Conservation (phyloP, 2,888 invertebrate genomes). For the Quadroppia sp. region DNA sequence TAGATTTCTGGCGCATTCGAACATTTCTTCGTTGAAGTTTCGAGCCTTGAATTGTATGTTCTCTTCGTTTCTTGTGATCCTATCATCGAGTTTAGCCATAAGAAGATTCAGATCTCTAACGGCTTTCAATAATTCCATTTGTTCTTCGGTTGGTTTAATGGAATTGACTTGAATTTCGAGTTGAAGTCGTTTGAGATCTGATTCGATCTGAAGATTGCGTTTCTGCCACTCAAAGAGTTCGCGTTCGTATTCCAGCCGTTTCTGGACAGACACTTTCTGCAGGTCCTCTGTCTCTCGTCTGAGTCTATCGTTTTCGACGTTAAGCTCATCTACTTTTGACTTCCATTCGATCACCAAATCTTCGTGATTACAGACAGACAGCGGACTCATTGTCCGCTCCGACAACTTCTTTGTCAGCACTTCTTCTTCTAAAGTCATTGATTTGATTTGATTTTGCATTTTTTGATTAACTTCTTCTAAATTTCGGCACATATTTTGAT, state of each 20-base stretch:
- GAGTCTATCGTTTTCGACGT: neutral
- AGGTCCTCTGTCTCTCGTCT: neutral
- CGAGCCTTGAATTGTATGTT: neutral
- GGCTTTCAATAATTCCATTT: neutral
- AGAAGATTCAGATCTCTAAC: slow-evolving; percentile 16
- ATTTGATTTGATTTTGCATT: slow-evolving; percentile 15
- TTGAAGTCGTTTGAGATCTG: neutral
- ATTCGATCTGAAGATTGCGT: slow-evolving; percentile 9
- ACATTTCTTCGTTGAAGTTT: slow-evolving; percentile 19
- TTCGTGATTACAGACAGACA: slow-evolving; percentile 2
- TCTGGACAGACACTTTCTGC: neutral
- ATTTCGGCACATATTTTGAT: slow-evolving; percentile 1
- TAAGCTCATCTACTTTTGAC: slow-evolving; percentile 30
- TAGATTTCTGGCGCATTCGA: slow-evolving; percentile 18
- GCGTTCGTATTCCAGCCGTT: slow-evolving; percentile 15
- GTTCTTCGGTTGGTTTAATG: slow-evolving; percentile 11
- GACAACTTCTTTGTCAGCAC: slow-evolving; percentile 10
- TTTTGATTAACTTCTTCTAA: slow-evolving; percentile 9
- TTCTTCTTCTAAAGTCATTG: slow-evolving; percentile 12
- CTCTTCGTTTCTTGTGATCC: slow-evolving; percentile 18
- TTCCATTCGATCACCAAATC: slow-evolving; percentile 31
- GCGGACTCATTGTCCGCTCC: neutral
- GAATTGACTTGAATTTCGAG: slow-evolving; percentile 5
- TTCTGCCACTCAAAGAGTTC: slow-evolving; percentile 22
- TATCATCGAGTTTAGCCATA: slow-evolving; percentile 28